Percentiles rank a stretch among this genome's conserved stretches.
Evolutionary conservation across 2,888 invertebrate genomes (phyloP).

Genomic region (Tiliacea citrago): DNA sequence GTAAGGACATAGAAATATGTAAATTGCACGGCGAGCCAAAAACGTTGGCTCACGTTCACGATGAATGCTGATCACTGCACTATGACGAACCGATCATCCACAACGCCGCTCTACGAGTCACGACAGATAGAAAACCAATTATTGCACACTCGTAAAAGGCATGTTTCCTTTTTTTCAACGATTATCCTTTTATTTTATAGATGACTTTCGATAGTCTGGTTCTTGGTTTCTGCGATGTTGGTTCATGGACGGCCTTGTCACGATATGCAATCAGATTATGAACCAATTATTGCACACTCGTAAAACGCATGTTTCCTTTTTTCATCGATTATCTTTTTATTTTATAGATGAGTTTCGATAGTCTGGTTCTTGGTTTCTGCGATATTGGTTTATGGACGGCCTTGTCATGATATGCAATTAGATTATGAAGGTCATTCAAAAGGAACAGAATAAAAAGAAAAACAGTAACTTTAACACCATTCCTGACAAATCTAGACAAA

Average conservation of each 20-base stretch:
- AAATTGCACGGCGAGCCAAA: slow-evolving; percentile 82
- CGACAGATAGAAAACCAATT: slow-evolving; percentile 65
- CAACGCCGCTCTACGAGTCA: slow-evolving; percentile 68
- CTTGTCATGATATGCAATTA: slow-evolving; percentile 9
- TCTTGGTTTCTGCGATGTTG: neutral
- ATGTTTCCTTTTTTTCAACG: slow-evolving; percentile 33
- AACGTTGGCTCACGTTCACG: slow-evolving; percentile 75
- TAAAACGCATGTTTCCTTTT: slow-evolving; percentile 39
- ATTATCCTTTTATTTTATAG: slow-evolving; percentile 30
- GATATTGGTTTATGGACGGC: neutral
- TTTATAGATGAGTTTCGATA: slow-evolving; percentile 13
- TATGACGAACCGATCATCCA: slow-evolving; percentile 75
- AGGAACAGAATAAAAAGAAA: neutral
- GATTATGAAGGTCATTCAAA: slow-evolving; percentile 17
- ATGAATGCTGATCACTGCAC: slow-evolving; percentile 75
- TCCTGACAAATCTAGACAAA: neutral
- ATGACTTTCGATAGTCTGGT: slow-evolving; percentile 5
- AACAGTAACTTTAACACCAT: neutral
- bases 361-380: neutral
- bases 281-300: slow-evolving; percentile 52
- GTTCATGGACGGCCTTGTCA: neutral
- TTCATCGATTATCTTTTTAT: slow-evolving; percentile 32
- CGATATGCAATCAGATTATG: slow-evolving; percentile 8
- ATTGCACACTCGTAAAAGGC: slow-evolving; percentile 42
- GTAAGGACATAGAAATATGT: slow-evolving; percentile 80